Base-by-base conservation (phyloP, 2,797 vertebrate genomes). In the Manis crassicaudata region DNA sequence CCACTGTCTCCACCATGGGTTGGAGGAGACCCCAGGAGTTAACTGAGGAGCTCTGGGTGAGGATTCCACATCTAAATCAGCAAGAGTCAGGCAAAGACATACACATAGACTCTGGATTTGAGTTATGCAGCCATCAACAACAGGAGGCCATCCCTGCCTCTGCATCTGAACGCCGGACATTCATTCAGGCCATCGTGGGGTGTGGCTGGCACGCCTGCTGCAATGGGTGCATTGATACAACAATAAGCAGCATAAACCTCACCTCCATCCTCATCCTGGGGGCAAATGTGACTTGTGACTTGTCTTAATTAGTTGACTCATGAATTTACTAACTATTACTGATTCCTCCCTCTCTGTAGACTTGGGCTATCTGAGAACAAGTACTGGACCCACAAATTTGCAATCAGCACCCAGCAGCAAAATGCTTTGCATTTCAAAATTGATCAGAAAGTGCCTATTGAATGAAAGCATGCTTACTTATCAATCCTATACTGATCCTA, bases 381-480 rank as follows among this genome's bases (percentile, higher is more conserved):
- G 2, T 9, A 12, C 3, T 5, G 46, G 5, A 14, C 60, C 89
- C 40, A 18, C 0, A 35, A 7, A 9, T 2, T 14, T 58, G 3
- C 65, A 20, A 37, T 76, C 88, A 40, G 60, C 35, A 67, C 21
- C 54, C 32, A 21, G 20, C 32, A 21, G 20, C 5, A 18, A 18
- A 54, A 13, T 40, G 35, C 17, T 17, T 87, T 88, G 8, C 10
- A 72, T 43, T 87, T 92, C 6, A 29, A 68, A 70, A 5, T 7
- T 60, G 8, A 75, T 46, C 17, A 25, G 29, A 79, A 50, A 43
- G 6, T 54, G n/a, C 2, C 40, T n/a, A 29, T 7, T 72, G 43
- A 60, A 21, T 89, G 35, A 35, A 14, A 77, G 0, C 21, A 20
- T 27, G 11, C 16, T 52, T 75, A 29, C 20, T 32, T 52, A 12